Conservation (phyloP, 2,888 invertebrate genomes). For the Ephialtes manifestator region DNA sequence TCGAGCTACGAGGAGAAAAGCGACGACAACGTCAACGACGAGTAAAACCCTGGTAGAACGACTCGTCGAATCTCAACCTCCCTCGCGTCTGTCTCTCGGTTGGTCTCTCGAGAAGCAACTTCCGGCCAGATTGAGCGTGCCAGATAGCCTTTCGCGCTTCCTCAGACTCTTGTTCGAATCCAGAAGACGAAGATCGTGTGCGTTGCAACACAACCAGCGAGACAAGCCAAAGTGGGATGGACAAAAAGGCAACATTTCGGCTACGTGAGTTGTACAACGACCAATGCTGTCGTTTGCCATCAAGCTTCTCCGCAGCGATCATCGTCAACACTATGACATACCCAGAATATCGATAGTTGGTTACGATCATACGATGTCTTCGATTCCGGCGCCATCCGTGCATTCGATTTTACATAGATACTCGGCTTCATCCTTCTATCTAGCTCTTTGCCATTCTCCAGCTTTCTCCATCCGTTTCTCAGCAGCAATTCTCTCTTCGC, state of each 20-base stretch:
- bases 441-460: conserved; percentile 27
- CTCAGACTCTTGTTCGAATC: conserved; percentile 26
- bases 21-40: conserved; percentile 26
- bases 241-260: conserved; percentile 33
- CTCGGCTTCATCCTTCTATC: conserved; percentile 24
- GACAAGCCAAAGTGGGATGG: conserved; percentile 4
- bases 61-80: conserved; percentile 55
- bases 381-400: conserved; percentile 34
- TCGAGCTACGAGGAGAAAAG: conserved; percentile 13
- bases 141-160: conserved; percentile 65
- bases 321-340: conserved; percentile 52
- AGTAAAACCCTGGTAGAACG: conserved; percentile 47
- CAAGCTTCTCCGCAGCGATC: conserved; percentile 49
- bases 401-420: conserved; percentile 59
- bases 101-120: conserved; percentile 62
- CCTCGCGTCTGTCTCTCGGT: conserved; percentile 27
- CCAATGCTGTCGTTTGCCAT: conserved; percentile 39
- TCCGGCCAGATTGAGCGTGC: conserved; percentile 71
- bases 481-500: conserved; percentile 1
- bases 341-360: conserved; percentile 63
- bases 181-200: background rate
- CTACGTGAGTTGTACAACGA: conserved; percentile 31
- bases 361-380: conserved; percentile 58
- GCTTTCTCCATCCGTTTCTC: conserved; percentile 17
- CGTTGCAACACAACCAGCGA: conserved; percentile 23